Conservation (phyloP, 2,888 invertebrate genomes). For the Agonopterix subpropinquella region DNA sequence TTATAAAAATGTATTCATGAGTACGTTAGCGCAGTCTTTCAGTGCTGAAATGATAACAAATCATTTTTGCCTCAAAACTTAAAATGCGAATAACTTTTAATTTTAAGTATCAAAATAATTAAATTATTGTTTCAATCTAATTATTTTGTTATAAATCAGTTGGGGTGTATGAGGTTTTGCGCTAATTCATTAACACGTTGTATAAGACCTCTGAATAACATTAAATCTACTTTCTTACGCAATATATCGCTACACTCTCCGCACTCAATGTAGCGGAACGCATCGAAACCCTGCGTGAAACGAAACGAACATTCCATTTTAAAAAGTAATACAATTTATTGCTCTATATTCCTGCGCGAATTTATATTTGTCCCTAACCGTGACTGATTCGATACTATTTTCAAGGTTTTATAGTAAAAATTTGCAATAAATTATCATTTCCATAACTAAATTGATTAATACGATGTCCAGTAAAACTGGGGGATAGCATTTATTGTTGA, state of each 20-base stretch:
- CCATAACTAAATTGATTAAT: conserved; percentile 9
- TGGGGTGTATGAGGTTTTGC: too few relatives aligned
- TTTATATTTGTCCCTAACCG: conserved; percentile 43
- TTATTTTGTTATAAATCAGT: too few relatives aligned
- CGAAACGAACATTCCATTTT: conserved; percentile 44
- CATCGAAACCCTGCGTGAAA: conserved; percentile 40
- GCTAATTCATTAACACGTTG: too few relatives aligned
- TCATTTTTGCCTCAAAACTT: too few relatives aligned
- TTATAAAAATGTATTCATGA: too few relatives aligned
- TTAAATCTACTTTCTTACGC: conserved; percentile 46
- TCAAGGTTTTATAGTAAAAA: conserved; percentile 22
- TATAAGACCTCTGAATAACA: background rate
- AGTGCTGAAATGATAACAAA: too few relatives aligned
- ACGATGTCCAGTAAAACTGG: conserved; percentile 6
- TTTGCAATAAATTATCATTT: conserved; percentile 10
- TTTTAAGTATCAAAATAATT: too few relatives aligned
- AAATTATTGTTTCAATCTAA: too few relatives aligned
- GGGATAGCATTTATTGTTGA: background rate
- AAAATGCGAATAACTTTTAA: too few relatives aligned
- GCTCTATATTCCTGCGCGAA: conserved; percentile 37
- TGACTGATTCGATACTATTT: conserved; percentile 26
- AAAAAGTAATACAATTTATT: conserved; percentile 60
- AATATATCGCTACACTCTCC: conserved; percentile 47
- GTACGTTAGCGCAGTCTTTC: too few relatives aligned
- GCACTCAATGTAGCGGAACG: conserved; percentile 64